Percentiles rank a stretch among this genome's conserved stretches.
Conservation (phyloP, 2,113 vertebrate species). For the Oncorhynchus mykiss region DNA sequence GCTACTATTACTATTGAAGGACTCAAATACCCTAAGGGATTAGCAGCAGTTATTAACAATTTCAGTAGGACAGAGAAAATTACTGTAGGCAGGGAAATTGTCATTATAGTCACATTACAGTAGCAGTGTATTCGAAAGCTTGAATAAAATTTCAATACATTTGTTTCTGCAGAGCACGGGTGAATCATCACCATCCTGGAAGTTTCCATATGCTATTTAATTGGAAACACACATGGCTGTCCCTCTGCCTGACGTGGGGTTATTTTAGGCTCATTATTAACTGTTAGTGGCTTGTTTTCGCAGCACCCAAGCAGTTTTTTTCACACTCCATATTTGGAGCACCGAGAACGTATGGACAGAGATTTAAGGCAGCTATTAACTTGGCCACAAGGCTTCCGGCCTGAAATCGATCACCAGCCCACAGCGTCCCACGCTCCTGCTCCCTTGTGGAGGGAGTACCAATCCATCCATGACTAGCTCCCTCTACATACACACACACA, state of each 20-base stretch:
- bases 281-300: not conserved
- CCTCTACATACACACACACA: not conserved
- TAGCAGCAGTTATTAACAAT: no score
- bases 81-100: no score
- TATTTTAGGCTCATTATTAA: not conserved
- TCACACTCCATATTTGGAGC: not conserved
- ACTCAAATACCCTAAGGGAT: no score
- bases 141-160: no score
- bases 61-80: no score
- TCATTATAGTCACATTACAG: no score
- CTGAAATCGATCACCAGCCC: constrained; percentile 5
- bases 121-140: no score
- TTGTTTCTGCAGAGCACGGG: no score
- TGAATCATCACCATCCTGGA: no score
- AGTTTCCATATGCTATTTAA: no score
- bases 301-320: not conserved
- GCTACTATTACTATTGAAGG: no score
- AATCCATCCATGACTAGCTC: constrained; percentile 9
- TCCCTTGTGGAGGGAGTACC: not conserved
- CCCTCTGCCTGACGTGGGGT: not conserved
- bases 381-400: not conserved
- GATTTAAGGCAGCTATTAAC: not conserved
- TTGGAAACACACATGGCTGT: not conserved
- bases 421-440: not conserved
- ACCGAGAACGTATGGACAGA: not conserved